Base-by-base conservation (phyloP, 2,113 vertebrate species). In the Sclerurus mexicanus region DNA sequence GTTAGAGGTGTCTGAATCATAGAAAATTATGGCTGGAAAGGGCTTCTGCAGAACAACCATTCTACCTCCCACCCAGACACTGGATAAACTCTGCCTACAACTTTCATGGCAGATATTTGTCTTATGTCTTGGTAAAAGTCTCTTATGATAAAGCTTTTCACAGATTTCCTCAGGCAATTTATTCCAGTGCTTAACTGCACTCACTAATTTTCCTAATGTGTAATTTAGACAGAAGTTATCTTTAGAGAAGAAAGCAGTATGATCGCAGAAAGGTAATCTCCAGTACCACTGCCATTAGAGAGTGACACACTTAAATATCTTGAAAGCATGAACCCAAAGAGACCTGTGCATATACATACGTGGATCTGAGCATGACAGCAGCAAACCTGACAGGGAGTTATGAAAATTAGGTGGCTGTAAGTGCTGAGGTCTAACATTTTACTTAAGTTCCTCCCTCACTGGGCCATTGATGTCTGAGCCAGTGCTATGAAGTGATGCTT, bases 1-100 rank as follows among this genome's bases (percentile, higher is more conserved):
- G 59, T 68, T 74, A 87, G 49, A 72, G 62, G 27, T 68, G 35
- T 63, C 58, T 97, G 94, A 97, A 88, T 92, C 94, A 95, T 37
- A 59, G 79, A 79, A 88, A 69, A 95, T 95, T 86, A 94, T 50
- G 76, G 14, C 79, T 88, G 76, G 55, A 84, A 84, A 92, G 35
- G 63, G 8, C 55, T 95, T 84, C 76, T 47, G 30, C 46, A 84
- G 59, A 76, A 83, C 85, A 96, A 60, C 25, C 76, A 27, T 78
- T 74, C 55, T 47, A 55, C 44, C 80, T 95, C 58, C 88, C 55
- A 66, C 50, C 10, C 79, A 80, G 55, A 84, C n/a, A 46, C 78
- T 81, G 46, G 60, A 55, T 80, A 92, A 93, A 83, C 83, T 77
- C 74, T 82, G 19, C 58, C 62, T 91, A 53, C 63, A 64, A 58